Evolutionary conservation across 2,113 vertebrate species (phyloP).

Genomic region (Bothrops jararaca): DNA sequence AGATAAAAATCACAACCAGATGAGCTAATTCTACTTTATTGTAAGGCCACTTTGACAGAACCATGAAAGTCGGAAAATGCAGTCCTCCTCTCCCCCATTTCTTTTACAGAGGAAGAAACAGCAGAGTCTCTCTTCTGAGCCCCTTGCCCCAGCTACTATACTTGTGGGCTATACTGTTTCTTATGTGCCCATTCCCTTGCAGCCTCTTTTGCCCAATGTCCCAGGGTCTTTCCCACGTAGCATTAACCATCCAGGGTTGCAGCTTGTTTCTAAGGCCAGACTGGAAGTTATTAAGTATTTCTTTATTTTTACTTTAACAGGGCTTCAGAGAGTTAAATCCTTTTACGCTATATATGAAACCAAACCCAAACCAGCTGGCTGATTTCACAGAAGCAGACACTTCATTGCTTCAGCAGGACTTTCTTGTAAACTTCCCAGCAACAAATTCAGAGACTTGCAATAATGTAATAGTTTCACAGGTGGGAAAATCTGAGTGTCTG

Average conservation of each 20-base stretch:
- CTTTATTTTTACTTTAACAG: constrained; percentile 52
- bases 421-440: constrained; percentile 28
- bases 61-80: neutral
- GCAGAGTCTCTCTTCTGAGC: neutral
- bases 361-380: constrained; percentile 15
- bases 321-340: constrained; percentile 72
- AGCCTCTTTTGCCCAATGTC: neutral
- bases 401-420: constrained; percentile 34
- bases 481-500: constrained; percentile 18
- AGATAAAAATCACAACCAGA: neutral
- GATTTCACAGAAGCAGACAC: constrained; percentile 25
- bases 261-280: neutral
- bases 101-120: neutral
- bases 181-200: neutral
- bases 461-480: constrained; percentile 35
- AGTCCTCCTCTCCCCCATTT: neutral
- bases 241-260: neutral
- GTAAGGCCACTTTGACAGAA: neutral
- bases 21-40: neutral
- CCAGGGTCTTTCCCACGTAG: neutral
- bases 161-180: neutral
- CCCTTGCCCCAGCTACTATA: neutral
- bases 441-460: constrained; percentile 1
- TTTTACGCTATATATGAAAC: constrained; percentile 75
- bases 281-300: neutral